Conservation (phyloP, 2,113 vertebrate species). For the Lucifuga dentata region DNA sequence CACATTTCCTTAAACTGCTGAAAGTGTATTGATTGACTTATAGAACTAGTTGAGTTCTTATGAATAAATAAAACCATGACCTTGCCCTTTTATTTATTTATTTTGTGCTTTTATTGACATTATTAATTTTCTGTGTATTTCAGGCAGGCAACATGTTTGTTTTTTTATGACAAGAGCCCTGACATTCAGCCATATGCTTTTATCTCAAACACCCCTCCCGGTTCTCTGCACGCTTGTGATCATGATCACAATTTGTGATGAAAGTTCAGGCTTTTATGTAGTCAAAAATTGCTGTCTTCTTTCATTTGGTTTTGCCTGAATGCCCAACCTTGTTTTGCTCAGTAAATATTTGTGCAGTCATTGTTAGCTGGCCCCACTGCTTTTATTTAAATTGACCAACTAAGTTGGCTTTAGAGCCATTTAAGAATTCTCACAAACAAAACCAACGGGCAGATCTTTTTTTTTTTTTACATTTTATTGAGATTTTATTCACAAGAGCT, state of each 20-base stretch:
- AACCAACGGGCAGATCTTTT: no score
- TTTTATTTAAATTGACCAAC: no score
- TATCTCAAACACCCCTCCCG: conserved; percentile 1
- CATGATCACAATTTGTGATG: background rate
- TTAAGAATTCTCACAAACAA: no score
- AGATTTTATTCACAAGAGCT: no score
- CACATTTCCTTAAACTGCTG: background rate
- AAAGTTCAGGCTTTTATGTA: conserved; percentile 10
- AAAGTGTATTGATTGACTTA: background rate
- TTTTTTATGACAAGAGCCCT: background rate
- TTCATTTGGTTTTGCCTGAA: background rate
- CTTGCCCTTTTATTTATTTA: background rate
- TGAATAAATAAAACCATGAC: background rate
- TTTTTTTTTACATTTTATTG: no score
- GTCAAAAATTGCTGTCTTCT: background rate
- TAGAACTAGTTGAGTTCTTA: background rate
- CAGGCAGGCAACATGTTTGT: no score
- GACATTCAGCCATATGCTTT: conserved; percentile 3
- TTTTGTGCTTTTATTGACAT: background rate
- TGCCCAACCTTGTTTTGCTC: no score
- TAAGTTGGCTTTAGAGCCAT: no score
- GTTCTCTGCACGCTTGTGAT: no score
- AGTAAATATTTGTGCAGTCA: no score
- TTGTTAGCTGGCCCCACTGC: no score
- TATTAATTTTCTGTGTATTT: background rate